phyloP scores from a whole-genome alignment of 2,888 invertebrate genomes.

The Cephus pulcher region DNA sequence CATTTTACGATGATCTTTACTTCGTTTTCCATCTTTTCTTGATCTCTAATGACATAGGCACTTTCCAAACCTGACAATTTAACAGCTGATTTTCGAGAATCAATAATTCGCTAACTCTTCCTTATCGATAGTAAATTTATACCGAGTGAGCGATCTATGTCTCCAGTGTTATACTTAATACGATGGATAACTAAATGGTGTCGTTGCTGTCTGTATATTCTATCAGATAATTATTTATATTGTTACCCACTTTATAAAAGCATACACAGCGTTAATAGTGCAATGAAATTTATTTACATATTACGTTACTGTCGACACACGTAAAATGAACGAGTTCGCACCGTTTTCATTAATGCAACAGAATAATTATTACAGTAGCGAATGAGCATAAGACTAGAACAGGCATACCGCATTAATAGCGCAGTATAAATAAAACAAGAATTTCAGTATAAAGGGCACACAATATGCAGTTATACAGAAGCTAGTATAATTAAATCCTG shows the following conservation, averaged over 20 bases:
- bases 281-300: not conserved
- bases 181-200: not conserved
- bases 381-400: not conserved
- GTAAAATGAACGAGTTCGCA: not conserved
- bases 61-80: not conserved
- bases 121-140: not conserved
- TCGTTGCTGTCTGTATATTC: not conserved
- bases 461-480: not conserved
- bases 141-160: not conserved
- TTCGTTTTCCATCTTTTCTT: slow-evolving; percentile 46
- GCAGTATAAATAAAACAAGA: not conserved
- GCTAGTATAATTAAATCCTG: not conserved
- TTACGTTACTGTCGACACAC: not conserved
- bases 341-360: not conserved
- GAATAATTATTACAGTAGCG: not conserved
- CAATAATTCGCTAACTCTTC: not conserved
- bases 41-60: not conserved
- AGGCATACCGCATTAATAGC: not conserved
- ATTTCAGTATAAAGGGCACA: not conserved
- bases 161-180: not conserved
- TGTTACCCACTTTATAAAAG: not conserved
- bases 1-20: slow-evolving; percentile 85
- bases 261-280: not conserved
- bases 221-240: not conserved
- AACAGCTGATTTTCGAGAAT: slow-evolving; percentile 2